Percentiles rank a stretch among this genome's conserved stretches.
phyloP scores from a whole-genome alignment of 2,888 invertebrate species.

The Liopterus haemorrhoidalis region DNA sequence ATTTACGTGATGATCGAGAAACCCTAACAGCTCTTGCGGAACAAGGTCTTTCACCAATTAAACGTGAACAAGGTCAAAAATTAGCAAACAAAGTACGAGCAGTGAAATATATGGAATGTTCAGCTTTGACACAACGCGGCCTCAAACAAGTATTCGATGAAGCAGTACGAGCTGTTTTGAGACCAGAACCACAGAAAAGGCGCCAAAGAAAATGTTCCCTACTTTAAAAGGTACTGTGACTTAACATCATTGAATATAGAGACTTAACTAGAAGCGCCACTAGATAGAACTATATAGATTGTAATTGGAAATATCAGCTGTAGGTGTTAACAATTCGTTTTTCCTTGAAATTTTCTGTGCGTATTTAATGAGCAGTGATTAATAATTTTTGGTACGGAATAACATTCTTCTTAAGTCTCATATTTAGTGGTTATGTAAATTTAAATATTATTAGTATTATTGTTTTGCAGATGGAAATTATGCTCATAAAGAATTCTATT shows the following conservation, averaged over 20 bases:
- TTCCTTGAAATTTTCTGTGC: not conserved
- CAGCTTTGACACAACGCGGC: constrained; percentile 96
- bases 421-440: too few species aligned
- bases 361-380: too few species aligned
- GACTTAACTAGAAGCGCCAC: too few species aligned
- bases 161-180: constrained; percentile 92
- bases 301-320: not conserved
- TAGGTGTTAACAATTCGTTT: not conserved
- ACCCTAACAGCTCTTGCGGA: constrained; percentile 85
- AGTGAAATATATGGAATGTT: constrained; percentile 99
- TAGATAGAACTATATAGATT: not conserved
- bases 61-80: constrained; percentile 96
- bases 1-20: constrained; percentile 96
- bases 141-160: constrained; percentile 99
- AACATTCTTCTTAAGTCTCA: not conserved
- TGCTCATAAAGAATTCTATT: constrained; percentile 10
- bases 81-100: constrained; percentile 98
- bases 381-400: too few species aligned
- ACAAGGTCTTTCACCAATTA: constrained; percentile 92
- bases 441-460: too few species aligned
- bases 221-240: constrained; percentile 26
- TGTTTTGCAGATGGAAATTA: constrained; percentile 5
- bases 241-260: too few species aligned
- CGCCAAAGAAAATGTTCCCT: constrained; percentile 86
- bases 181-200: constrained; percentile 94